Evolutionary conservation across 2,888 invertebrate genomes (phyloP).

Genomic region (Caenorhabditis uteleia): DNA sequence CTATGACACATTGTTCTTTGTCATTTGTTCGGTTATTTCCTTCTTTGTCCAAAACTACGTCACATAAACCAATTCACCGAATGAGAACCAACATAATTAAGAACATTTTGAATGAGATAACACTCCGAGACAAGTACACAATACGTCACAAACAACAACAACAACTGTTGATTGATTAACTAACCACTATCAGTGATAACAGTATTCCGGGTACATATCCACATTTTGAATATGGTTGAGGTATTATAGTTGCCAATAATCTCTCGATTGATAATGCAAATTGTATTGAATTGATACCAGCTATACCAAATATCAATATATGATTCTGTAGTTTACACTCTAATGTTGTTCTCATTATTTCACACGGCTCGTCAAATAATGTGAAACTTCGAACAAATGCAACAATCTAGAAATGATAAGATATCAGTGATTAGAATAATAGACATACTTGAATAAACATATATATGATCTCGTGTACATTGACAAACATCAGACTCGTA

Average conservation of each 20-base stretch:
- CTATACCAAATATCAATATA: conserved; percentile 20
- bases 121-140: no score
- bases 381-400: conserved; percentile 24
- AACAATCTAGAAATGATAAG: conserved; percentile 11
- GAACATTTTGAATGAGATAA: no score
- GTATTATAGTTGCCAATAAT: conserved; percentile 8
- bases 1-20: no score
- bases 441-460: conserved; percentile 21
- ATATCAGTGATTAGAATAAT: neutral
- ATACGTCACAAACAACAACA: no score
- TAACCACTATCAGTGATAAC: conserved; percentile 20
- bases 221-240: conserved; percentile 15
- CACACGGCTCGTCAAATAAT: conserved; percentile 16
- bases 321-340: conserved; percentile 30
- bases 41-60: no score
- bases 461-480: conserved; percentile 22
- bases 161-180: no score
- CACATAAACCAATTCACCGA: no score
- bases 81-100: no score
- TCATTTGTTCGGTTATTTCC: no score
- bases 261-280: conserved; percentile 23
- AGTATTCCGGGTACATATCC: conserved; percentile 16
- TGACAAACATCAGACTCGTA: conserved; percentile 26
- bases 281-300: conserved; percentile 32
- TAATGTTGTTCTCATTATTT: conserved; percentile 29